These are phyloP conservation scores for Tortrix viridana DNA, from an alignment of 2,888 invertebrate species.

Conservation along the genomic window DNA sequence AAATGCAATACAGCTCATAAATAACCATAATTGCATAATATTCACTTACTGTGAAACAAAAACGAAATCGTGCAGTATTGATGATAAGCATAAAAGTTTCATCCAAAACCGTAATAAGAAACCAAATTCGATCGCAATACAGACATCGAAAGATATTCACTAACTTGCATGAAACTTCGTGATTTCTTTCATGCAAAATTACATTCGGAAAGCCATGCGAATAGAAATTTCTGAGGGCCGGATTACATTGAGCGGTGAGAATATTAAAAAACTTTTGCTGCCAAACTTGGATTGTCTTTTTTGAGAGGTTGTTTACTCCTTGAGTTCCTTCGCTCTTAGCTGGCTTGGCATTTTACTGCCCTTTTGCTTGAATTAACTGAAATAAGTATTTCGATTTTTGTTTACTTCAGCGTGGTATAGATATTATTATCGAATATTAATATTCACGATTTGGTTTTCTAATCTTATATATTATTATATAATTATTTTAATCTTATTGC, in stretches of 20 bases:
- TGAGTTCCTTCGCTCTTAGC: slow-evolving; percentile 46
- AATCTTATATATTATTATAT: too few relatives aligned
- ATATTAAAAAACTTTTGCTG: slow-evolving; percentile 81
- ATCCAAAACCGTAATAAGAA: neutral
- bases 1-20: too few relatives aligned
- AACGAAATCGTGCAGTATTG: neutral
- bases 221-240: slow-evolving; percentile 70
- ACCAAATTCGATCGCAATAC: slow-evolving; percentile 39
- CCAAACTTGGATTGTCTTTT: slow-evolving; percentile 81
- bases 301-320: slow-evolving; percentile 70
- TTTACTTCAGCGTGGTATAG: neutral
- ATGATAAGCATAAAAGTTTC: neutral
- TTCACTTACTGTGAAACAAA: too few relatives aligned
- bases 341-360: slow-evolving; percentile 34
- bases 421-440: too few relatives aligned
- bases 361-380: slow-evolving; percentile 20
- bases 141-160: slow-evolving; percentile 59
- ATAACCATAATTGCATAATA: too few relatives aligned
- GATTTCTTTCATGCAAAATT: slow-evolving; percentile 81
- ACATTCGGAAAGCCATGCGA: slow-evolving; percentile 68
- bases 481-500: too few relatives aligned
- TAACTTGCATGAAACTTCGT: slow-evolving; percentile 68
- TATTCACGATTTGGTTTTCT: too few relatives aligned
- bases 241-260: slow-evolving; percentile 78
- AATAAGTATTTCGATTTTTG: slow-evolving; percentile 13